phyloP scores from a whole-genome alignment of 2,888 invertebrate genomes.

The Patella caerulea region DNA sequence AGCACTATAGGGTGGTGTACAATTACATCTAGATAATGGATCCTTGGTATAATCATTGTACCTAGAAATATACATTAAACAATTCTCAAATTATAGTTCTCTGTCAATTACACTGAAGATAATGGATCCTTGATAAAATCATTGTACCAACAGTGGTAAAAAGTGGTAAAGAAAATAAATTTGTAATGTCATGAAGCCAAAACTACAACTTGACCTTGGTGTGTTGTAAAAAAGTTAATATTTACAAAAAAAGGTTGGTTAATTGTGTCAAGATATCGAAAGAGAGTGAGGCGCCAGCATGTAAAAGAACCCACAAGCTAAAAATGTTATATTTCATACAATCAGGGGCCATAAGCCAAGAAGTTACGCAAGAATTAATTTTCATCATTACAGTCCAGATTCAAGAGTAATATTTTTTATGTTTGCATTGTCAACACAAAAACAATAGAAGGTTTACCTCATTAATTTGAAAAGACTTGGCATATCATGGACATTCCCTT shows the following conservation, averaged over 20 bases:
- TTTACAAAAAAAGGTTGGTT: no score
- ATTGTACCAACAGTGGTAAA: not conserved
- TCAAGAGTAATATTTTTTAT: no score
- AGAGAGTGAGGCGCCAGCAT: no score
- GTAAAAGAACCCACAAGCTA: no score
- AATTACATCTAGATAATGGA: slow-evolving; percentile 78
- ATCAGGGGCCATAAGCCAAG: no score
- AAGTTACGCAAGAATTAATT: no score
- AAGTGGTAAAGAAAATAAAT: no score
- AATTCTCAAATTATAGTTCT: not conserved
- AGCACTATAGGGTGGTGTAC: slow-evolving; percentile 80
- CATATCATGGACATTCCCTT: slow-evolving; percentile 75
- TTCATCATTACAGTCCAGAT: no score
- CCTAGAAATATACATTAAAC: slow-evolving; percentile 59
- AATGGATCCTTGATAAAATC: not conserved
- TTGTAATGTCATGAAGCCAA: not conserved
- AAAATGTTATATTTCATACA: no score
- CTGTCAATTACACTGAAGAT: not conserved
- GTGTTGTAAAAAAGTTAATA: no score
- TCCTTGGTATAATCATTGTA: slow-evolving; percentile 81
- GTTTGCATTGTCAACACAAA: no score
- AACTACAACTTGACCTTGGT: not conserved
- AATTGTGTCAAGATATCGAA: no score
- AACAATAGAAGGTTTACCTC: slow-evolving; percentile 62
- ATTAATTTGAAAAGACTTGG: slow-evolving; percentile 76